Evolutionary conservation across 2,797 vertebrate genomes (phyloP).

Genomic region (Botia almorhae): DNA sequence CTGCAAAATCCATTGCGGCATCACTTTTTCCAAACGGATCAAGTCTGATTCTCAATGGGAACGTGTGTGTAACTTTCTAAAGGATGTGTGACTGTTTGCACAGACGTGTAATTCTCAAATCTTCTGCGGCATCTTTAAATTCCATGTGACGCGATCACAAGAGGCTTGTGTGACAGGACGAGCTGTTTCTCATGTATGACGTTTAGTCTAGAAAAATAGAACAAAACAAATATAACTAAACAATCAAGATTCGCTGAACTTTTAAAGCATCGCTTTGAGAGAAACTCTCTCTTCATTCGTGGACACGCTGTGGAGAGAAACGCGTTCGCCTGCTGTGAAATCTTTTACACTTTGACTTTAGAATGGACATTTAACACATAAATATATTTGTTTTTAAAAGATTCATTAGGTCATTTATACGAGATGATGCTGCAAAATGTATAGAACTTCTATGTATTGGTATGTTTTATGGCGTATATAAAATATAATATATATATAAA

Average conservation of each 20-base stretch:
- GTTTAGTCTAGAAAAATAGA: constrained; percentile 27
- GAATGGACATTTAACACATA: neutral
- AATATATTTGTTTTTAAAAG: too few species aligned
- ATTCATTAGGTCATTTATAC: too few species aligned
- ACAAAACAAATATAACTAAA: neutral
- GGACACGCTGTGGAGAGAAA: neutral
- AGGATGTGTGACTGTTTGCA: neutral
- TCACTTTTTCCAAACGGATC: neutral
- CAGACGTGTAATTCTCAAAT: constrained; percentile 12
- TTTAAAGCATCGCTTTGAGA: neutral
- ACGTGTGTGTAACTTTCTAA: neutral
- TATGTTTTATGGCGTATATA: neutral
- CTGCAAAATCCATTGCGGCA: constrained; percentile 7
- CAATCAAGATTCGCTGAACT: neutral
- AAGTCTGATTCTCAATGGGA: neutral
- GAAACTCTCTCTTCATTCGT: neutral
- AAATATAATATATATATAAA: too few species aligned
- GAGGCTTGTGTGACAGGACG: constrained; percentile 9
- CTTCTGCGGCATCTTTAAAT: constrained; percentile 14
- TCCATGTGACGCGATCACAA: constrained; percentile 21
- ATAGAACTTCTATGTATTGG: neutral
- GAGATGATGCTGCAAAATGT: neutral
- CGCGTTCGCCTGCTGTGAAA: neutral
- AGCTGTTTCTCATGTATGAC: constrained; percentile 45
- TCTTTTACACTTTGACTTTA: constrained; percentile 15